Conservation (phyloP, 2,888 invertebrate species). For the Drosophila eohydei region DNA sequence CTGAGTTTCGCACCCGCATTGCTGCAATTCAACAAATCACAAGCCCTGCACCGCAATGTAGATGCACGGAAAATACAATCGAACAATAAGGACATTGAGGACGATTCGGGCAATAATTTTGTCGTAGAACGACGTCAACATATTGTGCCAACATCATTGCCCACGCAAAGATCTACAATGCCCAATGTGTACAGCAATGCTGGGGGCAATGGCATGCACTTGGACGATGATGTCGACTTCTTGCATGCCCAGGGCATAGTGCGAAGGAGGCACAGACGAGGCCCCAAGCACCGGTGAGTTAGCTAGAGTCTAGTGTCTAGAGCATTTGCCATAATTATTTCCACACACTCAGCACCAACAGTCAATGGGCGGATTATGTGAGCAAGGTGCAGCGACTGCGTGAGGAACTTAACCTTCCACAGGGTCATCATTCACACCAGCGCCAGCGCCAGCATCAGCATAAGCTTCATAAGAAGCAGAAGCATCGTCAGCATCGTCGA, state of each 20-base stretch:
- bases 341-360: slow-evolving; percentile 45
- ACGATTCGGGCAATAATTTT: slow-evolving; percentile 85
- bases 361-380: slow-evolving; percentile 73
- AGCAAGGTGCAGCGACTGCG: slow-evolving; percentile 80
- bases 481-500: slow-evolving; percentile 47
- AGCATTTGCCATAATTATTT: neutral
- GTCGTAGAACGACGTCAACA: slow-evolving; percentile 82
- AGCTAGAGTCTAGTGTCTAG: neutral
- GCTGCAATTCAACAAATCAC: slow-evolving; percentile 72
- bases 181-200: slow-evolving; percentile 85
- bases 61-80: slow-evolving; percentile 85
- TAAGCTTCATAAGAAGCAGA: slow-evolving; percentile 49
- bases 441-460: slow-evolving; percentile 46
- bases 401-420: slow-evolving; percentile 82
- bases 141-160: slow-evolving; percentile 83
- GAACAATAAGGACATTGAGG: slow-evolving; percentile 85
- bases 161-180: slow-evolving; percentile 83
- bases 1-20: slow-evolving; percentile 8
- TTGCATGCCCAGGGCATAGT: slow-evolving; percentile 82
- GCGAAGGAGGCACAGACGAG: slow-evolving; percentile 82
- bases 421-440: slow-evolving; percentile 40
- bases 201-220: slow-evolving; percentile 84
- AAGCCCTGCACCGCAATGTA: slow-evolving; percentile 79
- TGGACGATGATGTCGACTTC: slow-evolving; percentile 84
- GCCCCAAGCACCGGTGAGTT: slow-evolving; percentile 83